Evolutionary conservation across 2,797 vertebrate species (phyloP).

Genomic region (Macropodus opercularis): DNA sequence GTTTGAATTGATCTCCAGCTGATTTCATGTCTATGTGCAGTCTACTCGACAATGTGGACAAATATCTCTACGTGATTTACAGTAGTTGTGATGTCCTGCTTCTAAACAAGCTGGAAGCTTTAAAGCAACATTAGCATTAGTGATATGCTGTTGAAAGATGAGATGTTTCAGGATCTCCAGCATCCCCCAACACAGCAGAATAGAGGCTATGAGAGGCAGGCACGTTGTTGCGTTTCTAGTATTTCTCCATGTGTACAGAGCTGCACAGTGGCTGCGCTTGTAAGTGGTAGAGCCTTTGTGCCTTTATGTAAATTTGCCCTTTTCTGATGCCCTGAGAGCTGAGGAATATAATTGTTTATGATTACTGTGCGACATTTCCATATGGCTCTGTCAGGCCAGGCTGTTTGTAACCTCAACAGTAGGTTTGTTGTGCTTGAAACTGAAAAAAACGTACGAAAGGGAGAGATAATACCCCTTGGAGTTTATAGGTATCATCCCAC

Average conservation of each 20-base stretch:
- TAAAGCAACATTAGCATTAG: conserved; percentile 28
- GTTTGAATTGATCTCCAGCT: conserved; percentile 53
- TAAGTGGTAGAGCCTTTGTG: conserved; percentile 62
- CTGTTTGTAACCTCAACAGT: conserved; percentile 31
- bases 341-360: conserved; percentile 77
- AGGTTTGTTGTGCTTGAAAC: conserved; percentile 28
- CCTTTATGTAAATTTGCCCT: conserved; percentile 77
- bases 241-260: conserved; percentile 29
- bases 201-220: conserved; percentile 29
- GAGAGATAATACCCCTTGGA: conserved; percentile 16
- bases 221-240: conserved; percentile 26
- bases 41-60: conserved; percentile 22
- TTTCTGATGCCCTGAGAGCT: conserved; percentile 64
- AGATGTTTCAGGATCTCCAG: conserved; percentile 20
- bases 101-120: conserved; percentile 21
- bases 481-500: conserved; percentile 11
- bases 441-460: conserved; percentile 15
- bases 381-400: conserved; percentile 62
- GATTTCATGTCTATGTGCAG: conserved; percentile 39
- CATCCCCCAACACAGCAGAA: conserved; percentile 1
- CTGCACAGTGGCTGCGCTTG: conserved; percentile 36
- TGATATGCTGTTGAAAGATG: conserved; percentile 2
- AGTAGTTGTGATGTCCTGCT: conserved; percentile 20
- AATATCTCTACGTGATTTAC: conserved; percentile 30
- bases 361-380: conserved; percentile 80